Evolutionary conservation across 1,140 invertebrate species (phyloP).

Genomic region (Agrypnia vestita): DNA sequence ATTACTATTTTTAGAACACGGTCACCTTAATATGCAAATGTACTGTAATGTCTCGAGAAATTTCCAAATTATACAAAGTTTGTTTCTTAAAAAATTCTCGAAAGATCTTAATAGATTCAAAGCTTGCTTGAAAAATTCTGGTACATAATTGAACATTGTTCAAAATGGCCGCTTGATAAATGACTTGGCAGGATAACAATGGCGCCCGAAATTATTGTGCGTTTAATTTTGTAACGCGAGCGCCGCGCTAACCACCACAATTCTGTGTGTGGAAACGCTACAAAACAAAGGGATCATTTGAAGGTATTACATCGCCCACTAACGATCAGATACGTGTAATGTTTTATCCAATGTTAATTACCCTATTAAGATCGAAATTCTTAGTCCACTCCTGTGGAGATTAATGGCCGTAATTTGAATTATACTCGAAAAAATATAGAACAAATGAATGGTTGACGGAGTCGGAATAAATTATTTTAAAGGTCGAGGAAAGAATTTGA

Average conservation of each 20-base stretch:
- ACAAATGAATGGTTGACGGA: too few relatives aligned
- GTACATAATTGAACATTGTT: constrained; percentile 3
- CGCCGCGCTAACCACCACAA: neutral
- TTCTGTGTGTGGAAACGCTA: neutral
- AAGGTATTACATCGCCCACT: constrained; percentile 15
- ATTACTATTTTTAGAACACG: too few relatives aligned
- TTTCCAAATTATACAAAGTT: too few relatives aligned
- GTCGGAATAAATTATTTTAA: too few relatives aligned
- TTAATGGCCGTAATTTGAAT: neutral
- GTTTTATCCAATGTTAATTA: neutral
- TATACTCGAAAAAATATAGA: too few relatives aligned
- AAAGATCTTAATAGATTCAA: too few relatives aligned
- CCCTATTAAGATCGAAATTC: constrained; percentile 7
- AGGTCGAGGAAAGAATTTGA: too few relatives aligned
- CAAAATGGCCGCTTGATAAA: constrained; percentile 21
- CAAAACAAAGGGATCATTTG: constrained; percentile 31
- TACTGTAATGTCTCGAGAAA: too few relatives aligned
- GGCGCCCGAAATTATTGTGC: constrained; percentile 2
- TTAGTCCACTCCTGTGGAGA: constrained; percentile 8
- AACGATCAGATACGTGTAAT: constrained; percentile 28
- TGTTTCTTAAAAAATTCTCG: too few relatives aligned
- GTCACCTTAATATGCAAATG: too few relatives aligned
- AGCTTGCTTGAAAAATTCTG: neutral
- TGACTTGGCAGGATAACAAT: constrained; percentile 1
- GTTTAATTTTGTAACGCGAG: constrained; percentile 12